Conservation (phyloP, 2,113 vertebrate genomes). For the Sceloporus undulatus region DNA sequence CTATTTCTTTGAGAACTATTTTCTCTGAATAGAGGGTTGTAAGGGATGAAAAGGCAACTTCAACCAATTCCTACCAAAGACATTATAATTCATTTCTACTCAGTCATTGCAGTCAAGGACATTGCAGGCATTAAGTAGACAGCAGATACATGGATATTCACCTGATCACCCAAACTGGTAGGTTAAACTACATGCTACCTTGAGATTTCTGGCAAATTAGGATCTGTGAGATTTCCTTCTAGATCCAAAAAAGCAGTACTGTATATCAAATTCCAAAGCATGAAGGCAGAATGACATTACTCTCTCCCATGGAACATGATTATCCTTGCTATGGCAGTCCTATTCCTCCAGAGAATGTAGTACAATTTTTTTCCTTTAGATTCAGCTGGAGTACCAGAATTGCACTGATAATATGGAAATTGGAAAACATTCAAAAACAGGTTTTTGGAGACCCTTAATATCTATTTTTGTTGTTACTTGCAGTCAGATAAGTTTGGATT, state of each 20-base stretch:
- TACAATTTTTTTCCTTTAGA: background rate
- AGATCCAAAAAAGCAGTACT: background rate
- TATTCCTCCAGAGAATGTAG: background rate
- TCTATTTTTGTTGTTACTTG: background rate
- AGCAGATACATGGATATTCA: background rate
- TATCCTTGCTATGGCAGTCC: background rate
- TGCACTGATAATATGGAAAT: background rate
- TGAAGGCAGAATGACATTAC: background rate
- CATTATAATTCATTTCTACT: background rate
- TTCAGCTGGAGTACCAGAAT: background rate
- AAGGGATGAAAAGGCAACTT: background rate
- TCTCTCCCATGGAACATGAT: background rate
- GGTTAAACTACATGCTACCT: background rate
- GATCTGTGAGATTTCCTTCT: background rate
- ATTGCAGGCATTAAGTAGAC: background rate
- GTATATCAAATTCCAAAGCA: background rate
- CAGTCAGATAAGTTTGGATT: background rate
- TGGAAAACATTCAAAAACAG: background rate
- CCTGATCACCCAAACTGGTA: background rate
- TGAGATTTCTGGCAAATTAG: background rate
- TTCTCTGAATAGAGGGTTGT: background rate
- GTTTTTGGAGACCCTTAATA: background rate
- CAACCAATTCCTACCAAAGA: background rate
- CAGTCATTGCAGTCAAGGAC: no score
- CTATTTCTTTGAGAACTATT: conserved; percentile 7